Evolutionary conservation across 2,888 invertebrate species (phyloP).

Genomic region (Hedya salicella): DNA sequence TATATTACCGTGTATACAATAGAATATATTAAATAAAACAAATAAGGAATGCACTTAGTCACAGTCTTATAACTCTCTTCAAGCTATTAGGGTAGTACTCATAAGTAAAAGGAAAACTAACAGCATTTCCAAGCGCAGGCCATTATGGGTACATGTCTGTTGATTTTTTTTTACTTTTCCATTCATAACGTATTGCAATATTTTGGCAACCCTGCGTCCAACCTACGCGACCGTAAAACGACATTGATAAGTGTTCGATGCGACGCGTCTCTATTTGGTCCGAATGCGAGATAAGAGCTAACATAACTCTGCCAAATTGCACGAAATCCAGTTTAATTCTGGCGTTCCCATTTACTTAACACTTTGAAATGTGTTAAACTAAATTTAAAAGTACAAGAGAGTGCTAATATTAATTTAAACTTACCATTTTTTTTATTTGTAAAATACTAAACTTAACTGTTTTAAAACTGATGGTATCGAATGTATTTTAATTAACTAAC

Average conservation of each 20-base stretch:
- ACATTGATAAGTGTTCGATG: slow-evolving; percentile 74
- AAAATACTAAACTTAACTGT: too few species aligned
- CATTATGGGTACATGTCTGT: not conserved
- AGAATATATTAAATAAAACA: too few species aligned
- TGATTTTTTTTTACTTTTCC: not conserved
- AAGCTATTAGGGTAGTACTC: too few species aligned
- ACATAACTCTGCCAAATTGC: slow-evolving; percentile 60
- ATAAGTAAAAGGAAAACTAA: too few species aligned
- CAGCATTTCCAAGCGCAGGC: too few species aligned
- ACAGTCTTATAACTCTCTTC: too few species aligned
- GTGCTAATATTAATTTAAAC: too few species aligned
- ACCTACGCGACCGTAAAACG: slow-evolving; percentile 66
- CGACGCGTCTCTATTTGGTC: slow-evolving; percentile 67
- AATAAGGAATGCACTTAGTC: too few species aligned
- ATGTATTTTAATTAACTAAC: too few species aligned
- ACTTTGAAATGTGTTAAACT: slow-evolving; percentile 14
- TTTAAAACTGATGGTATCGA: too few species aligned
- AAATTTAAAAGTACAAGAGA: not conserved
- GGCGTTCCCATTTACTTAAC: not conserved
- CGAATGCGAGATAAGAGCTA: slow-evolving; percentile 64
- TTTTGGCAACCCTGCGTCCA: slow-evolving; percentile 52
- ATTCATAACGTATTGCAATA: not conserved
- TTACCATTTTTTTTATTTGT: too few species aligned
- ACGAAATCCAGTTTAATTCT: slow-evolving; percentile 34
- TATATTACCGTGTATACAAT: too few species aligned